phyloP scores from a whole-genome alignment of 2,888 invertebrate genomes.

The Ectemnius lituratus region DNA sequence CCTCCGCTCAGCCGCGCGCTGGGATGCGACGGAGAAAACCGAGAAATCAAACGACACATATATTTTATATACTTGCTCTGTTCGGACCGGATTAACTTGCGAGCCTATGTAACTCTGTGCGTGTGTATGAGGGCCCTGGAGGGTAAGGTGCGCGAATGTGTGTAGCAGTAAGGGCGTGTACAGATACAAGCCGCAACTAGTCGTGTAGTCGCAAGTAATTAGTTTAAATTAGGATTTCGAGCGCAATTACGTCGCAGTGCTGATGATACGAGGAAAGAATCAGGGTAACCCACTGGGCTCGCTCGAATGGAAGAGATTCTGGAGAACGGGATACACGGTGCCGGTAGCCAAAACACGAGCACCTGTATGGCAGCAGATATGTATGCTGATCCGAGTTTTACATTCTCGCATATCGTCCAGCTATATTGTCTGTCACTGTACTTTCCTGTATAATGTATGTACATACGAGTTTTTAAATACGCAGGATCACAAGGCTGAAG shows the following conservation, averaged over 20 bases:
- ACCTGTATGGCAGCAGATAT: conserved; percentile 6
- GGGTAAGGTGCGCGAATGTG: not conserved
- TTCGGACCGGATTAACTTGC: not conserved
- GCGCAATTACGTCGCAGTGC: not conserved
- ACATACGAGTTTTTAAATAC: too few species aligned
- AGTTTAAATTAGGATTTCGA: not conserved
- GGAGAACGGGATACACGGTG: not conserved
- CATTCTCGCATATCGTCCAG: too few species aligned
- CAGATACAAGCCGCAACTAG: not conserved
- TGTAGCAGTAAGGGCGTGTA: not conserved
- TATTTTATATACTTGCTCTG: conserved; percentile 6
- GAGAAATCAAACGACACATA: conserved; percentile 5
- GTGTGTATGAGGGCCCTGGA: not conserved
- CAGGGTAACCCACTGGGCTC: not conserved
- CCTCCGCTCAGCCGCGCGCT: not conserved
- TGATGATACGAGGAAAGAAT: not conserved
- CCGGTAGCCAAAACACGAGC: not conserved
- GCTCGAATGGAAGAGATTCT: too few species aligned
- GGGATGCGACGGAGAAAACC: not conserved
- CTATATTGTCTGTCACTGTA: too few species aligned
- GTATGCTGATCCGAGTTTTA: not conserved
- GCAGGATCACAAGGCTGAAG: too few species aligned
- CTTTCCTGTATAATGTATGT: too few species aligned
- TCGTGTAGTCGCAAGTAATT: conserved; percentile 4
- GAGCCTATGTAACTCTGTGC: not conserved